These are phyloP conservation scores for Parotia lawesii DNA, from an alignment of 2,113 vertebrate genomes.

Conservation along the genomic window DNA sequence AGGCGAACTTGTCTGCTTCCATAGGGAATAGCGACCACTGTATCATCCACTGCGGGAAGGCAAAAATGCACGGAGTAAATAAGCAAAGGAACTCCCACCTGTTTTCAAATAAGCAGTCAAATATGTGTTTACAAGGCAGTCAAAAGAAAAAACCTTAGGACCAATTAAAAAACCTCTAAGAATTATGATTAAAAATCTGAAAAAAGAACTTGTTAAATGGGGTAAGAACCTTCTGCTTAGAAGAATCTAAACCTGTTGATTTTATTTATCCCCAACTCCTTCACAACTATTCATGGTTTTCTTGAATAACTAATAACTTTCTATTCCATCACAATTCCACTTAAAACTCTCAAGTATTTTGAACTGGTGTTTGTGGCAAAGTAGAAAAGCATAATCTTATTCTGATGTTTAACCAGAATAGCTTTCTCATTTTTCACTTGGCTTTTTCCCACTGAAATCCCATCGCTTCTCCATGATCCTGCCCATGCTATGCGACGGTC, in stretches of 20 bases:
- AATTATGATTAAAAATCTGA: not conserved
- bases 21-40: conserved; percentile 86
- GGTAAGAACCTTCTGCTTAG: not conserved
- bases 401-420: not conserved
- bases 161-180: not conserved
- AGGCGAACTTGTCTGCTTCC: conserved; percentile 92
- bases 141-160: not conserved
- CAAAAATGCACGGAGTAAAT: conserved; percentile 23
- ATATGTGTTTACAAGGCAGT: not conserved
- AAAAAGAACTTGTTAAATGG: not conserved
- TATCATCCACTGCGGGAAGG: conserved; percentile 81
- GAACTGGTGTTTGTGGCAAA: not conserved
- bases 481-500: not conserved
- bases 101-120: conserved; percentile 16
- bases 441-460: not conserved
- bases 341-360: conserved; percentile 8
- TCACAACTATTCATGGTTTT: not conserved
- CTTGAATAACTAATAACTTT: not conserved
- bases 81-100: not conserved
- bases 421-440: not conserved
- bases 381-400: not conserved
- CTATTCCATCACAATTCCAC: not conserved
- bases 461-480: not conserved
- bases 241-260: not conserved
- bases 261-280: not conserved